Base-by-base conservation (phyloP, 2,113 vertebrate genomes). In the Arenaria interpres region DNA sequence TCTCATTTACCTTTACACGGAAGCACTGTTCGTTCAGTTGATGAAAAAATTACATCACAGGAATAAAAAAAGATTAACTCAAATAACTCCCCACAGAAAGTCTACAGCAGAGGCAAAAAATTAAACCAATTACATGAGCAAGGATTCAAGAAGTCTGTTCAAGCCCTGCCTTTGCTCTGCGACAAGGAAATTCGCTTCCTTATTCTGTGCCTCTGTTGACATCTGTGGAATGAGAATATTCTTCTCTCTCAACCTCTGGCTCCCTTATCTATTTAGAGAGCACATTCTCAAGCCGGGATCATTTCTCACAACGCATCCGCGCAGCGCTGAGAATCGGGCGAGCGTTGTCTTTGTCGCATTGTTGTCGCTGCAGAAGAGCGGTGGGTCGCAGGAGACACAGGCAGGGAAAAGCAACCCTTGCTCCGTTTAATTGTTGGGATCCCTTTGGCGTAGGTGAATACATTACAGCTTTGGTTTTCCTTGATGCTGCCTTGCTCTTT, bases 91-190 rank as follows among this genome's bases (percentile, higher is more conserved):
- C 80, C 46, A 23, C 59, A n/a, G 76, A 7, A 86, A 89, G 51
- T 12, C 88, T 22, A 77, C 14, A 92, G 90, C 93, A 94, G 63
- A 88, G 71, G 66, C 60, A 90, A 93, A 89, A 90, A 74, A 90
- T 80, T 91, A 96, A 88, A 89, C 64, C 80, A 92, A 87, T 90
- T 95, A 93, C 0, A 0, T 21, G 83, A 87, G 85, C 73, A 60
- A 45, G 12, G 92, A 94, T 60, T 43, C 51, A 87, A 90, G 88
- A 90, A 92, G 90, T 86, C 89, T 53, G 80, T 20, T 92, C 72
- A 43, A 72, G 62, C 21, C 85, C 95, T 90, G 96, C 76, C 79
- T 90, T 92, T 71, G 76, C 95, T 88, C 88, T 59, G n/a, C 9
- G 56, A 64, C 94, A 37, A 72, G 73, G 56, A 90, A 93, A 95